phyloP scores from a whole-genome alignment of 2,113 vertebrate genomes.

The Leptobrachium leishanense region DNA sequence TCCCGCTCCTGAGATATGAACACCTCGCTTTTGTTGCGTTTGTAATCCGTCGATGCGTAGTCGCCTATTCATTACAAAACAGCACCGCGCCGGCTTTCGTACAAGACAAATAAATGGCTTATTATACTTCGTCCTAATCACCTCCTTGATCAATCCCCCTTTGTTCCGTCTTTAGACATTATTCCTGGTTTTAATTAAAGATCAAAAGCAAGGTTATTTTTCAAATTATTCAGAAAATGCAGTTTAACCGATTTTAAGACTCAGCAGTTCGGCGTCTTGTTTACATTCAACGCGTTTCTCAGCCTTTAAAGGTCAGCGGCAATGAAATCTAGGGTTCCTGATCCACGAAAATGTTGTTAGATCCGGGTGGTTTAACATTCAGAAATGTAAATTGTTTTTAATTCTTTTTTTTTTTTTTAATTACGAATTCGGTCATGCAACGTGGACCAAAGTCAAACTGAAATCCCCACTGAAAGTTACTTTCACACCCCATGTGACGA shows the following conservation, averaged over 20 bases:
- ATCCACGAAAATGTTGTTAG: neutral
- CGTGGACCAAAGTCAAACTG: too few species aligned
- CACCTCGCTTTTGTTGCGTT: neutral
- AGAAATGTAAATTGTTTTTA: neutral
- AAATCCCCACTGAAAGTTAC: too few species aligned
- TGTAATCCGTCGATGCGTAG: conserved; percentile 17
- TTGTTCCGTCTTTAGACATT: conserved; percentile 32
- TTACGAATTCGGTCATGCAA: too few species aligned
- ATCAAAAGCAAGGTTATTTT: conserved; percentile 35
- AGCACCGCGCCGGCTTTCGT: neutral
- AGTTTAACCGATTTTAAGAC: neutral
- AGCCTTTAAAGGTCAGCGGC: conserved; percentile 26
- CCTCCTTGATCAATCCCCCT: conserved; percentile 18
- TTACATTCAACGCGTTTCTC: conserved; percentile 3
- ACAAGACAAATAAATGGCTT: neutral
- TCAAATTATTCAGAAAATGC: conserved; percentile 7
- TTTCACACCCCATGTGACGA: too few species aligned
- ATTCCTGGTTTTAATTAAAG: conserved; percentile 32
- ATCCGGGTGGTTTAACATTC: neutral
- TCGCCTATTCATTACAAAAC: conserved; percentile 17
- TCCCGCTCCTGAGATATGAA: neutral
- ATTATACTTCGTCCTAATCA: conserved; percentile 14
- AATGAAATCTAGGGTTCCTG: neutral
- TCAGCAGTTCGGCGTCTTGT: conserved; percentile 12
- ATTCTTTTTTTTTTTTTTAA: too few species aligned